phyloP scores from a whole-genome alignment of 2,888 invertebrate species.

The Invenusta paracnida region DNA sequence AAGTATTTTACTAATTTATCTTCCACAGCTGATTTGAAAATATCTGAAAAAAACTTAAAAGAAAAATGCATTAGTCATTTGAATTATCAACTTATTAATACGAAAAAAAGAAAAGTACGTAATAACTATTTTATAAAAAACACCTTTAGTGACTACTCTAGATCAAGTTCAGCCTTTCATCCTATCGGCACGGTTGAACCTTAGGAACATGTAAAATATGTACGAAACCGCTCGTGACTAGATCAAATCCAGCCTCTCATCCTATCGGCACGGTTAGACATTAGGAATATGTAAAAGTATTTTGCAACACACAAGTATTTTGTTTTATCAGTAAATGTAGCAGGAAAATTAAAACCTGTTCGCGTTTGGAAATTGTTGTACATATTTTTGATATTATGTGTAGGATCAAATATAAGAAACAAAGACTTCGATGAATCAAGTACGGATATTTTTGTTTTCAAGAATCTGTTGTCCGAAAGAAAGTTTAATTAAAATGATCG shows the following conservation, averaged over 20 bases:
- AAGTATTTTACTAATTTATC: background rate
- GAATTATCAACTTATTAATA: background rate
- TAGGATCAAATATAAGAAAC: background rate
- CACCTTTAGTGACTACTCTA: background rate
- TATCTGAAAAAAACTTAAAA: background rate
- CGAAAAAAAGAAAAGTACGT: too few species aligned
- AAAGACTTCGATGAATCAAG: background rate
- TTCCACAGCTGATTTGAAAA: background rate
- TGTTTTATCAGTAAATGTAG: background rate
- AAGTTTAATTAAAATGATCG: background rate
- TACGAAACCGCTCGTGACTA: background rate
- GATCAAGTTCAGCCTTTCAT: background rate
- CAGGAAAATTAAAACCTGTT: too few species aligned
- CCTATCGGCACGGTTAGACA: background rate
- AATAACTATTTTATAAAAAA: background rate
- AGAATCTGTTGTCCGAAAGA: background rate
- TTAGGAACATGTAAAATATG: background rate
- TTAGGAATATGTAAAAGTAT: background rate
- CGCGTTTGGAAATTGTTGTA: too few species aligned
- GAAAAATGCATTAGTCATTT: background rate
- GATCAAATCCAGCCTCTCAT: background rate
- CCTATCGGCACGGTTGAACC: background rate
- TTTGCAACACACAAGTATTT: background rate
- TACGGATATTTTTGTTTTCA: background rate
- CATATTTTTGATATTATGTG: too few species aligned